phyloP scores from a whole-genome alignment of 2,888 invertebrate genomes.

The Trichopria drosophilae region DNA sequence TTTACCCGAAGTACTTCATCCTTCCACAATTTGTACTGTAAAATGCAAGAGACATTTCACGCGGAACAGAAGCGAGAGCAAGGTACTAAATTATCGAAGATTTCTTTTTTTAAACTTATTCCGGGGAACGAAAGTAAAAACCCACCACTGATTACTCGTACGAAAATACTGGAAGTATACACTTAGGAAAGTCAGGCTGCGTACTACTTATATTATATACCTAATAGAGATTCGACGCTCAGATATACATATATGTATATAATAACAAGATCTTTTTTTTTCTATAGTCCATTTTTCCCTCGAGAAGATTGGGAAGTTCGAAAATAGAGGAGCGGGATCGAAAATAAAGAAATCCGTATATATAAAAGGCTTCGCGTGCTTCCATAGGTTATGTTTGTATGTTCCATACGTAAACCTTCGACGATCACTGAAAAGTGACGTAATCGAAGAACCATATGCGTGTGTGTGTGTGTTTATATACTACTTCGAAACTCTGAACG shows the following conservation, averaged over 20 bases:
- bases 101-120: slow-evolving; percentile 22
- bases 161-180: slow-evolving; percentile 52
- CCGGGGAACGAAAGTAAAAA: slow-evolving; percentile 32
- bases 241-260: slow-evolving; percentile 27
- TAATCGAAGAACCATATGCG: slow-evolving; percentile 14
- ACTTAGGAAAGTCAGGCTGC: slow-evolving; percentile 37
- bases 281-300: no score
- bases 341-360: no score
- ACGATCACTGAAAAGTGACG: no score
- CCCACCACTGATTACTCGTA: slow-evolving; percentile 40
- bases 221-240: slow-evolving; percentile 32
- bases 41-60: slow-evolving; percentile 36
- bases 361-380: neutral
- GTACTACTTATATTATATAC: slow-evolving; percentile 18
- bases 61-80: slow-evolving; percentile 36
- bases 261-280: no score
- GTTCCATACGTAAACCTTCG: no score
- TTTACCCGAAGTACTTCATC: no score
- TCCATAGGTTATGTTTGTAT: neutral
- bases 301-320: no score
- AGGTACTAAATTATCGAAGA: no score
- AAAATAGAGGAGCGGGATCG: no score
- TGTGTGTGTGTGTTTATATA: slow-evolving; percentile 16
- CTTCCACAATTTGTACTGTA: slow-evolving; percentile 35
- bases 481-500: slow-evolving; percentile 25